phyloP scores from a whole-genome alignment of 2,113 vertebrate species.

The Ptilorrhoa leucosticta region DNA sequence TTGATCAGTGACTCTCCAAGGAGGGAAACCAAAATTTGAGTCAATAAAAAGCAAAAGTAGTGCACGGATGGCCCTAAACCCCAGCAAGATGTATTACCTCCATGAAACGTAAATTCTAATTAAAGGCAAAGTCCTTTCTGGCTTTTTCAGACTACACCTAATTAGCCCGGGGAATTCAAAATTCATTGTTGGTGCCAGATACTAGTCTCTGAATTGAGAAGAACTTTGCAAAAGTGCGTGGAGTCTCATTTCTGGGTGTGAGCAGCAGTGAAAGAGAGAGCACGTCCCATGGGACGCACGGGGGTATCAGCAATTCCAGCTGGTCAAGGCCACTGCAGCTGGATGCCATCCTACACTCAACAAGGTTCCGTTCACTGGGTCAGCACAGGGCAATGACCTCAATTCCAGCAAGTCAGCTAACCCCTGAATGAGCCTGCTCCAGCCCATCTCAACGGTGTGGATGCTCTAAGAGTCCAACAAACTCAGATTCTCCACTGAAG shows the following conservation, averaged over 20 bases:
- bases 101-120: neutral
- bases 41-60: neutral
- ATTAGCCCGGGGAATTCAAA: neutral
- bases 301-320: neutral
- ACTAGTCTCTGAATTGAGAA: neutral
- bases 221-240: neutral
- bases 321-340: neutral
- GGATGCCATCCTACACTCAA: neutral
- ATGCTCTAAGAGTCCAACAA: neutral
- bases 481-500: neutral
- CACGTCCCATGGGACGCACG: rapidly evolving
- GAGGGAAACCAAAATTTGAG: neutral
- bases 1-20: neutral
- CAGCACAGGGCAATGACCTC: neutral
- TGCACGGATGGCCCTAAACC: neutral
- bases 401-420: neutral
- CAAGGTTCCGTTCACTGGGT: rapidly evolving
- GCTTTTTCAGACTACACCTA: neutral
- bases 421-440: rapidly evolving
- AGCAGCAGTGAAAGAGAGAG: neutral
- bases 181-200: neutral
- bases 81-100: neutral
- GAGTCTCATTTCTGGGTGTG: neutral
- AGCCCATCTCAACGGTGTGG: rapidly evolving
- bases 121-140: neutral